phyloP scores from a whole-genome alignment of 2,113 vertebrate genomes.

The Picathartes gymnocephalus region DNA sequence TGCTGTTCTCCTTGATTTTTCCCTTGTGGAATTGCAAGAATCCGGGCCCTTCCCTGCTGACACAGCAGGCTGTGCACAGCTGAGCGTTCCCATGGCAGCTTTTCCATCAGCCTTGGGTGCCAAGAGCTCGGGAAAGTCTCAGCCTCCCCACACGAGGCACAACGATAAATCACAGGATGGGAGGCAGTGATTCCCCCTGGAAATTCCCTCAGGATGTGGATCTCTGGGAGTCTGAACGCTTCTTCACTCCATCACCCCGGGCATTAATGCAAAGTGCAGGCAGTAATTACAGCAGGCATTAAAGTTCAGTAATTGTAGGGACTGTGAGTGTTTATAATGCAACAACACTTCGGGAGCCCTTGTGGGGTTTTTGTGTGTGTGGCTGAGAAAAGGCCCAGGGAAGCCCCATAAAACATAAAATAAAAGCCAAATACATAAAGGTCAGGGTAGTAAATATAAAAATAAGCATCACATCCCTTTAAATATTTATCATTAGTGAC shows the following conservation, averaged over 20 bases:
- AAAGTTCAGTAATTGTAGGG: slow-evolving; percentile 35
- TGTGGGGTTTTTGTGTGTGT: neutral
- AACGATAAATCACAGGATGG: neutral
- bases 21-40: neutral
- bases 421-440: slow-evolving; percentile 39
- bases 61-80: neutral
- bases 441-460: slow-evolving; percentile 57
- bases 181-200: neutral
- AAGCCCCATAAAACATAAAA: slow-evolving; percentile 6
- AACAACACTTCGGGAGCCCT: neutral
- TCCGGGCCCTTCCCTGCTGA: neutral
- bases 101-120: neutral
- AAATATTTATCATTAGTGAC: slow-evolving; percentile 44
- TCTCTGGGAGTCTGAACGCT: neutral
- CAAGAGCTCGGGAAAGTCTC: neutral
- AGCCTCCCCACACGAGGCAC: neutral
- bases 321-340: neutral
- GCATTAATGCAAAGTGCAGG: slow-evolving; percentile 15
- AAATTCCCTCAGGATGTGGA: neutral
- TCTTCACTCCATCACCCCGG: slow-evolving; percentile 2
- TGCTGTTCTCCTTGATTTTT: neutral
- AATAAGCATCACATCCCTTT: slow-evolving; percentile 12
- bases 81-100: accelerated
- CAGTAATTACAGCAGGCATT: slow-evolving; percentile 55
- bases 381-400: neutral